Conservation (phyloP, 64 coral and sea anemone genomes). For the Catalaphyllia jardinei region DNA sequence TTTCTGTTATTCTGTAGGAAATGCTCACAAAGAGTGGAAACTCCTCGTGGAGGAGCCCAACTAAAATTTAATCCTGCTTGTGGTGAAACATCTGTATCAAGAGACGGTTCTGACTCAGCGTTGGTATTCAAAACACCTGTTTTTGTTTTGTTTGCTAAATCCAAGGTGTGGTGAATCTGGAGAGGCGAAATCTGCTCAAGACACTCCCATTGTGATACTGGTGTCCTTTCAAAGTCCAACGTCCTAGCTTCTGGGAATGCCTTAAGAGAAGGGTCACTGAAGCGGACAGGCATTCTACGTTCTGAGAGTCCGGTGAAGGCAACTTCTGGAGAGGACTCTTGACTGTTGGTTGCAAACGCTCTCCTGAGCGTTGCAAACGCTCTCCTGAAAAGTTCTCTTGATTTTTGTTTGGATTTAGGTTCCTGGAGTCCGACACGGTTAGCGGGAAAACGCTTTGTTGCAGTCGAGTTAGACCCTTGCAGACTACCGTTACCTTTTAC, state of each 20-base stretch:
- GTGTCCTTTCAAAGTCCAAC: background rate
- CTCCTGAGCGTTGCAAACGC: too few relatives aligned
- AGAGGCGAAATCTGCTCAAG: constrained; percentile 4
- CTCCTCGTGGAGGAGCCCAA: background rate
- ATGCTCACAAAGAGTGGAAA: background rate
- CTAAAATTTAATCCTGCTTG: background rate
- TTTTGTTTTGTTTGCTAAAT: background rate
- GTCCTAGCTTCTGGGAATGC: background rate
- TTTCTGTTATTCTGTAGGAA: background rate
- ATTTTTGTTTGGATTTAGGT: background rate
- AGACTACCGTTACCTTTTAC: background rate
- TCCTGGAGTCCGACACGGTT: background rate
- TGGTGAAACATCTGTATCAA: background rate
- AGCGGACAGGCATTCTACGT: background rate
- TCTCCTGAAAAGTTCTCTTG: too few relatives aligned
- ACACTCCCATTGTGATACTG: background rate
- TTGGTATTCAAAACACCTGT: background rate
- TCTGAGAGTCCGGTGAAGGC: too few relatives aligned
- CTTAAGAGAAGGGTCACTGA: background rate
- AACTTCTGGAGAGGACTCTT: background rate
- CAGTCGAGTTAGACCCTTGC: background rate
- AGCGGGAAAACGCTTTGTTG: background rate
- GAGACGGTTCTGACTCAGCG: background rate
- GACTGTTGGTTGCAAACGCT: too few relatives aligned
- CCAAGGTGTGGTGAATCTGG: background rate